These are phyloP conservation scores for Rapana venosa DNA, from an alignment of 2,888 invertebrate species.

Conservation along the genomic window DNA sequence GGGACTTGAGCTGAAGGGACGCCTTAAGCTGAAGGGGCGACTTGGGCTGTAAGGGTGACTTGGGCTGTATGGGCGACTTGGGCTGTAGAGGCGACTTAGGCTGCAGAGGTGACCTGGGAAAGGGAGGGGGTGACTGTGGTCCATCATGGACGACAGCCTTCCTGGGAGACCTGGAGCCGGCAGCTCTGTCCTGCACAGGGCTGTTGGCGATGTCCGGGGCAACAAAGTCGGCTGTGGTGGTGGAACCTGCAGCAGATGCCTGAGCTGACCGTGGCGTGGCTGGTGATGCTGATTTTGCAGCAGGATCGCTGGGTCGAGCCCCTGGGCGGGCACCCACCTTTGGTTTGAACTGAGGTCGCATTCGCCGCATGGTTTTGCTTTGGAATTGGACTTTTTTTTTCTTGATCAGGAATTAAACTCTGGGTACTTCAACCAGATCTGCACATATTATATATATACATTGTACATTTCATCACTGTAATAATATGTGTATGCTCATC, in stretches of 20 bases:
- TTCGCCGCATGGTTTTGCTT: constrained; percentile 5
- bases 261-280: background rate
- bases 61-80: background rate
- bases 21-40: no score
- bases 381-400: background rate
- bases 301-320: background rate
- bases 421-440: background rate
- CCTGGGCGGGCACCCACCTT: constrained; percentile 7
- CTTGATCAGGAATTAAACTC: background rate
- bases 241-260: background rate
- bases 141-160: background rate
- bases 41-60: background rate
- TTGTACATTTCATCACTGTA: no score
- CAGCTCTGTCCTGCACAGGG: background rate
- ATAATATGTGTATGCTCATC: no score
- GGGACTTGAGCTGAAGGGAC: background rate
- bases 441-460: background rate
- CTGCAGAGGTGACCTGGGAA: background rate
- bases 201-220: background rate
- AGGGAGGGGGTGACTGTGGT: background rate
- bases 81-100: background rate
- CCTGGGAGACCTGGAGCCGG: constrained; percentile 11
- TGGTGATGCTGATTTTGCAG: background rate
- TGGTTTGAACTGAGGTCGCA: constrained; percentile 29
- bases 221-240: no score